These are phyloP conservation scores for Coboldia fuscipes DNA, from an alignment of 1,140 invertebrate species.

Conservation along the genomic window DNA sequence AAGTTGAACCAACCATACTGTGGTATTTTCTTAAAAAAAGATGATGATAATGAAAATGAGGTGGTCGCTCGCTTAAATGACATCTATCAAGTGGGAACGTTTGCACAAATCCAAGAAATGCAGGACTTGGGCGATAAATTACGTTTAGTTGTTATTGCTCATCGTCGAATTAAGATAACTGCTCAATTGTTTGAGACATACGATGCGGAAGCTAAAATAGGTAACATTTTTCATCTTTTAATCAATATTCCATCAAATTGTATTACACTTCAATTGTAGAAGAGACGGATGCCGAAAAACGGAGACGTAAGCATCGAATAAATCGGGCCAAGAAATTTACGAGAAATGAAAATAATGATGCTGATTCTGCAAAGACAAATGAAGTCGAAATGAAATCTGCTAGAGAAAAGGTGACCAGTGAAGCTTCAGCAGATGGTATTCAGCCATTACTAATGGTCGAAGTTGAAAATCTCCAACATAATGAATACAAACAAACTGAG, in stretches of 20 bases:
- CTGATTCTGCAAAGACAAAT: conserved; percentile 4
- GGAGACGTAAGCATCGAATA: conserved; percentile 23
- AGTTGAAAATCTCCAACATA: conserved; percentile 74
- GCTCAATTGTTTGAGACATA: conserved; percentile 45
- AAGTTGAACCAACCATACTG: conserved; percentile 92
- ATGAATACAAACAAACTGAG: conserved; percentile 70
- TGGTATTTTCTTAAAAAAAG: conserved; percentile 90
- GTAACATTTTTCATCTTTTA: conserved; percentile 42
- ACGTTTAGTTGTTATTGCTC: conserved; percentile 76
- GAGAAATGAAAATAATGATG: background rate
- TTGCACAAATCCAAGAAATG: conserved; percentile 95
- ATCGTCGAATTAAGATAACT: conserved; percentile 59
- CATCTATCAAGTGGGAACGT: conserved; percentile 81
- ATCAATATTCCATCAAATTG: too few species aligned
- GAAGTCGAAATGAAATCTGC: conserved; percentile 1
- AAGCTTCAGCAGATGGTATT: conserved; percentile 5
- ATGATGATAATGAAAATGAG: conserved; percentile 76
- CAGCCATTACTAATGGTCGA: conserved; percentile 65
- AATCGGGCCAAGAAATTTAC: conserved; percentile 4
- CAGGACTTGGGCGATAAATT: conserved; percentile 86
- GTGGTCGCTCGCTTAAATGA: conserved; percentile 70
- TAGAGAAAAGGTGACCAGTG: too few species aligned
- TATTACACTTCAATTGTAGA: conserved; percentile 29
- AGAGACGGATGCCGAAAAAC: conserved; percentile 28
- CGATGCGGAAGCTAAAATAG: too few species aligned